phyloP scores from a whole-genome alignment of 2,888 invertebrate species.

The Sphaerophoria taeniata region DNA sequence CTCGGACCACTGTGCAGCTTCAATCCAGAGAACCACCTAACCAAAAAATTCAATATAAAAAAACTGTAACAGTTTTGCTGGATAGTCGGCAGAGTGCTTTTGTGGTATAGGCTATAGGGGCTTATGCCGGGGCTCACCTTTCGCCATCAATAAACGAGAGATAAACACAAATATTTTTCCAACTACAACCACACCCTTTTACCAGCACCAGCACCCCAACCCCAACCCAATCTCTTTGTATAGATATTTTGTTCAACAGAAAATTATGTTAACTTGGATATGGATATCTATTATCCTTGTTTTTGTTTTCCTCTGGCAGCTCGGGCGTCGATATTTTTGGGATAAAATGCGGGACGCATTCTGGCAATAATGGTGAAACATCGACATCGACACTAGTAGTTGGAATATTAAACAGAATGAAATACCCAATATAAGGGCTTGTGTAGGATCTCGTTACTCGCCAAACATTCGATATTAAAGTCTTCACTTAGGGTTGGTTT shows the following conservation, averaged over 20 bases:
- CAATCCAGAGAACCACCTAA: no score
- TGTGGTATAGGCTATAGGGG: neutral
- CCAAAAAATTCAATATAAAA: neutral
- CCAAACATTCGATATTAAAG: slow-evolving; percentile 2
- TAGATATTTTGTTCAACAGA: slow-evolving; percentile 38
- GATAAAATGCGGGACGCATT: slow-evolving; percentile 4
- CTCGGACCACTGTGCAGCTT: no score
- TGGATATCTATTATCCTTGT: slow-evolving; percentile 14
- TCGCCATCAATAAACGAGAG: slow-evolving; percentile 60
- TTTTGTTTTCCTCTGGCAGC: neutral
- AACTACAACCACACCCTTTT: slow-evolving; percentile 28
- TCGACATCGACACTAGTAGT: neutral
- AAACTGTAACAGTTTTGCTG: slow-evolving; percentile 1
- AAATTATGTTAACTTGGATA: slow-evolving; percentile 19
- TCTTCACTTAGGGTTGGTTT: neutral
- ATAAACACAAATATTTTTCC: slow-evolving; percentile 70
- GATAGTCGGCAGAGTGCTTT: slow-evolving; percentile 11
- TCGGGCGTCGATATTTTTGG: neutral
- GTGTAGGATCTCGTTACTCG: no score
- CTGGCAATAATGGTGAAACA: slow-evolving; percentile 10
- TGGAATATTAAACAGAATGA: slow-evolving; percentile 25
- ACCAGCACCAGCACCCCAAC: slow-evolving; percentile 36
- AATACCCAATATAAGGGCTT: neutral
- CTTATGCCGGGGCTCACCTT: slow-evolving; percentile 34
- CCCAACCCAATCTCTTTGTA: neutral